These are phyloP conservation scores for Odocoileus hemionus DNA, from an alignment of 2,113 vertebrate genomes.

Conservation along the genomic window DNA sequence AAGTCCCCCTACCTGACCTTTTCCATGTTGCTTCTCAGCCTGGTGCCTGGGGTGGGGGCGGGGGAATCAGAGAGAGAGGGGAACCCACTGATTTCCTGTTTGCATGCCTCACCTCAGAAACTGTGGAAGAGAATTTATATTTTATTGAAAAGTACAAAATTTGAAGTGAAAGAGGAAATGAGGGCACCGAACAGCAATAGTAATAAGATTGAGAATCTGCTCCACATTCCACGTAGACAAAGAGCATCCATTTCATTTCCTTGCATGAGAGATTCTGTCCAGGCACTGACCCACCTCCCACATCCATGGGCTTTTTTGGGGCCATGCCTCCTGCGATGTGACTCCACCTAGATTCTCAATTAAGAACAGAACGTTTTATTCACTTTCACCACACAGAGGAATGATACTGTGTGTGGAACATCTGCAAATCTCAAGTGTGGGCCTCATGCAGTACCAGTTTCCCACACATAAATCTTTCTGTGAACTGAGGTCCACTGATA, in stretches of 20 bases:
- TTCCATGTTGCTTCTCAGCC: background rate
- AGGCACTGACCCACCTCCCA: background rate
- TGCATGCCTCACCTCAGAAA: background rate
- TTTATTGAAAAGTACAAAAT: background rate
- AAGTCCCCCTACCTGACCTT: background rate
- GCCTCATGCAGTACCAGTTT: background rate
- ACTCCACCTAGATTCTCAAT: background rate
- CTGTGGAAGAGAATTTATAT: background rate
- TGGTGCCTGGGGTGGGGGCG: too few relatives aligned
- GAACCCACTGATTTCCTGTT: background rate
- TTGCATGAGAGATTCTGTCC: background rate
- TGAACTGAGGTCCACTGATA: background rate
- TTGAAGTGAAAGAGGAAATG: background rate
- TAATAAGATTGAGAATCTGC: background rate
- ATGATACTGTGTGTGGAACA: background rate
- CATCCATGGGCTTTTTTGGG: background rate
- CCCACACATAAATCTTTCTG: background rate
- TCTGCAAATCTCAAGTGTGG: background rate
- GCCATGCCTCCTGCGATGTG: background rate
- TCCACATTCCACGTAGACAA: background rate
- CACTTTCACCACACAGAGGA: background rate
- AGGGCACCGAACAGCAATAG: background rate
- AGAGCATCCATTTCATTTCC: background rate
- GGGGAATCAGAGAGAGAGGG: background rate
- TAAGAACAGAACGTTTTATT: conserved; percentile 37